A percentile compares a stretch with the other conserved stretches of the same genome.
These are phyloP conservation scores for Tarsius wallacei DNA, from an alignment of 2,797 vertebrate genomes.

Conservation along the genomic window DNA sequence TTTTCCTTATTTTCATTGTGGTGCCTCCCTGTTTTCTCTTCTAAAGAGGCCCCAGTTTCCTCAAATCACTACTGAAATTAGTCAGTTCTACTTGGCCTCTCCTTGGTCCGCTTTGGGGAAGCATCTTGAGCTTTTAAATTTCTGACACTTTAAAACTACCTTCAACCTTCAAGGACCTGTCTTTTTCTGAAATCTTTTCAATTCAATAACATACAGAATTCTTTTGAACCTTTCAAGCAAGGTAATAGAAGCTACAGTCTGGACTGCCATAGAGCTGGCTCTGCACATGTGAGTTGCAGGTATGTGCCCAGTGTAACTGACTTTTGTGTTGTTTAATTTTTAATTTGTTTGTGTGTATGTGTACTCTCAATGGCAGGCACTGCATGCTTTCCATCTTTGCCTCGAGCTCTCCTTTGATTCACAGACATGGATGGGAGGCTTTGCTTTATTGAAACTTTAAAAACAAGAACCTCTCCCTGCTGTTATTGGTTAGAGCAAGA, in stretches of 20 bases:
- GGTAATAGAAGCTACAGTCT: conserved; percentile 13
- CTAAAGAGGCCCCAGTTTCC: not conserved
- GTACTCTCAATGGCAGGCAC: not conserved
- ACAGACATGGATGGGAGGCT: not conserved
- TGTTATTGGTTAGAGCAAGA: conserved; percentile 28
- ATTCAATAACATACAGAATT: not conserved
- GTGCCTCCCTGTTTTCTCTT: not conserved
- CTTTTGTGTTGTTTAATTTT: not conserved
- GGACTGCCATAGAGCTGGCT: not conserved
- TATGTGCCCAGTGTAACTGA: not conserved
- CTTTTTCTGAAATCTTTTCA: conserved; percentile 25
- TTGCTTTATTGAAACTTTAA: conserved; percentile 53
- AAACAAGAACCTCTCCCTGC: conserved; percentile 48
- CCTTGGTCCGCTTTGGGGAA: not conserved
- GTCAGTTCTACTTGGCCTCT: not conserved
- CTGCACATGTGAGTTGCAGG: not conserved
- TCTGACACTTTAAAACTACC: conserved; percentile 46
- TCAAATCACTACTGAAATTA: conserved; percentile 6
- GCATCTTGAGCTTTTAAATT: conserved; percentile 30
- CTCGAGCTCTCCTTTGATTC: conserved; percentile 39
- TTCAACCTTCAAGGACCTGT: not conserved
- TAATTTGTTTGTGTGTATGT: not conserved
- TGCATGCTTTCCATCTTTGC: not conserved
- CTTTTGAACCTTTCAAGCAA: conserved; percentile 22
- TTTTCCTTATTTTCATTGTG: not conserved